These are phyloP conservation scores for Acanthosoma haemorrhoidale DNA, from an alignment of 2,888 invertebrate genomes.

Conservation along the genomic window DNA sequence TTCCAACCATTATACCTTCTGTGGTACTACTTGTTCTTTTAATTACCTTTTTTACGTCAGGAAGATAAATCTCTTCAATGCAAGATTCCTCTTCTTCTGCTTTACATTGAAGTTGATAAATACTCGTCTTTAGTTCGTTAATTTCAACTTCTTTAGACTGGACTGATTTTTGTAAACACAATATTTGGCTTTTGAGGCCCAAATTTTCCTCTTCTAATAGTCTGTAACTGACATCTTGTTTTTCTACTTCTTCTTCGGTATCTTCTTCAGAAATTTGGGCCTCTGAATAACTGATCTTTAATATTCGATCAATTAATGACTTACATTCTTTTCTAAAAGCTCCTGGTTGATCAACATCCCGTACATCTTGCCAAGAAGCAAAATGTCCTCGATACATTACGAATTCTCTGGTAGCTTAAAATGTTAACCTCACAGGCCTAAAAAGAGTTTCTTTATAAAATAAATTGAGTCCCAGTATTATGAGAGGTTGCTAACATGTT, in stretches of 20 bases:
- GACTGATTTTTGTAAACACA: not conserved
- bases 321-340: not conserved
- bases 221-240: not conserved
- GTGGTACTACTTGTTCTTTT: not conserved
- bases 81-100: not conserved
- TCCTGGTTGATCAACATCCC: not conserved
- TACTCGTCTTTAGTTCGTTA: not conserved
- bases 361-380: not conserved
- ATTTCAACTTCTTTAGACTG: not conserved
- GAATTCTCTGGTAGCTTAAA: not conserved
- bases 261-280: not conserved
- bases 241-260: not conserved
- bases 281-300: not conserved
- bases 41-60: not conserved
- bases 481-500: too few species aligned
- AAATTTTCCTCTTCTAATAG: not conserved
- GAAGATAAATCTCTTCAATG: not conserved
- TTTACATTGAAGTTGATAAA: not conserved
- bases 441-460: too few species aligned
- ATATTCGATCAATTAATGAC: not conserved
- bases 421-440: not conserved
- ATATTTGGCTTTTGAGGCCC: not conserved
- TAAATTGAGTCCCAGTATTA: too few species aligned
- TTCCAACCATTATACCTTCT: not conserved
- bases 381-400: not conserved